Base-by-base conservation (phyloP, 1,140 invertebrate species). In the Trichogramma pretiosum region DNA sequence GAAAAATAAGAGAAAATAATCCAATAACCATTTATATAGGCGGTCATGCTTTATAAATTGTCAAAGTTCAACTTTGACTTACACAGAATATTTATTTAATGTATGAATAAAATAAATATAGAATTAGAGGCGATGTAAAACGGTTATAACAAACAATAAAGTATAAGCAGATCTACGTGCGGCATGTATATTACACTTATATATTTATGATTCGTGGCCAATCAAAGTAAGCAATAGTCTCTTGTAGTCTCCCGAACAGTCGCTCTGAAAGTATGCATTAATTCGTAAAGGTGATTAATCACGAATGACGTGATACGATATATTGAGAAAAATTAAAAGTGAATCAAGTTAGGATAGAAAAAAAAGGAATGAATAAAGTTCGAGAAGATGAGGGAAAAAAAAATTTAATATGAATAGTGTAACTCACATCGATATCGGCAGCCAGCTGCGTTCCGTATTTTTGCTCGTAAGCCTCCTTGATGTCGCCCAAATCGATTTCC, bases 211-310 rank as follows among this genome's bases (percentile, higher is more conserved):
- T 17, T 35, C 44, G 77, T 79, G 84, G 74, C 82, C 82, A 73
- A 90, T 75, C 69, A 93, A 74, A 60, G 85, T 79, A 74, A 92
- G 79, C 67, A 93, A 80, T 59, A 89, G 79, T 76, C 81, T 85
- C 79, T 87, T 91, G 82, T 91, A 93, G 79, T 93, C 88, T 58
- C 89, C 89, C 61, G 87, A 89, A 53, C 87, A 91, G 75, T 94
- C 90, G 57, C 79, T 86, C 84, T 92, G 82, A 63, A 87, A 71
- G 62, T 37, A 11, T n/a, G 23, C 13, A 37, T 22, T 38, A 23
- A 7, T 13, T 1, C 18, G 24, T 5, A 38, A 22, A 23, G 13
- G 30, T 19, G 22, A 39, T 22, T 23, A 18, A 36, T 37, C 34
- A 11, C 33, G 18, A 33, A 33, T 32, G 32, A 21, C 46, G 30